Base-by-base conservation (phyloP, 2,113 vertebrate genomes). In the Rhadina sibilatrix region DNA sequence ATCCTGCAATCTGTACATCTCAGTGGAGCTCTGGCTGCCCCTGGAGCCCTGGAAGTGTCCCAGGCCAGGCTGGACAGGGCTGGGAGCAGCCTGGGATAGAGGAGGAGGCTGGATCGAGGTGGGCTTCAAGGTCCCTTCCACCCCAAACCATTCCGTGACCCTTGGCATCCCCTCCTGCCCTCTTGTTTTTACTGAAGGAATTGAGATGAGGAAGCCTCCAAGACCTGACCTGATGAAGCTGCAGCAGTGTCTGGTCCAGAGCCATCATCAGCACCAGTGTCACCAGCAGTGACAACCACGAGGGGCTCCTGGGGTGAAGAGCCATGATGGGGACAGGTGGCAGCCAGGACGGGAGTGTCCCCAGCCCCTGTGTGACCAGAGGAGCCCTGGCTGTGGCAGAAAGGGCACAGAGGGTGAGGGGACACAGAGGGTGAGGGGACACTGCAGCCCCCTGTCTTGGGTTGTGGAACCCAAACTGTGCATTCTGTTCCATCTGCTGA, bases 301-400 rank as follows among this genome's bases (percentile, higher is more conserved):
- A n/a, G 63, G 12, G 11, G 25, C 33, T 37, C 27, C 74, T n/a
- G 68, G 3, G 28, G 11, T 2, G 9, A 17, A 47, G 30, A 40
- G 82, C 70, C 12, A 2, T 4, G 35, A 3, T 16, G 60, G 83
- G 70, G 42, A 60, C 63, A 56, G n/a, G 59, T 11, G 65, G 20
- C 56, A 42, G 61, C 31, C 2, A 11, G 75, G 19, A 50, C 0
- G 0, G 38, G 16, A 69, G 27, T 14, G 35, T 35, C 81, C 27
- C 54, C 61, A 12, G 4, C 35, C 42, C 0, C 10, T 13, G 35
- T 0, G 3, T 38, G 44, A 42, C 10, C 9, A 15, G 56, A 46
- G 72, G 35, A 37, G 4, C 47, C 54, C 5, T 1, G 2, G 4
- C 19, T 0, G 0, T 12, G 53, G 35, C 5, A 2, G n/a, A 11